phyloP scores from a whole-genome alignment of 2,797 vertebrate genomes.

The Botia kubotai region DNA sequence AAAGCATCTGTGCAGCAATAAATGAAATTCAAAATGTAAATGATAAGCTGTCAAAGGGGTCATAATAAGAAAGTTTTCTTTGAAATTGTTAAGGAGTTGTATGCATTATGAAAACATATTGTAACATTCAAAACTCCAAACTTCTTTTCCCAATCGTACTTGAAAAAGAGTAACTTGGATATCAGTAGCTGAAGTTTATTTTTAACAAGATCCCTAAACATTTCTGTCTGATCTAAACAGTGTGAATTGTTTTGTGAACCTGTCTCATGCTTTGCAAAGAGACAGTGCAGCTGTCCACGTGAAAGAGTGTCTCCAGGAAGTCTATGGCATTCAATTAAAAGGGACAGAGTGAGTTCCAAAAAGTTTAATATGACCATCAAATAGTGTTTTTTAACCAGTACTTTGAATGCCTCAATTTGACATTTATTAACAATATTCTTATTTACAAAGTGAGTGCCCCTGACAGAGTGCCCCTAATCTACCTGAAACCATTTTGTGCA shows the following conservation, averaged over 20 bases:
- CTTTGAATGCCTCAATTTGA: neutral
- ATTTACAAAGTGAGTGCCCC: neutral
- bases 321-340: neutral
- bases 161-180: neutral
- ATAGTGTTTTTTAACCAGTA: neutral
- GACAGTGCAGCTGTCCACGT: neutral
- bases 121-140: neutral
- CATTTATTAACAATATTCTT: neutral
- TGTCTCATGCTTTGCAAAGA: neutral
- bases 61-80: neutral
- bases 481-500: neutral
- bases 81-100: neutral
- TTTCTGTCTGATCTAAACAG: neutral
- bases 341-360: neutral
- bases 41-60: neutral
- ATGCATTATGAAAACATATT: neutral
- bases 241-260: neutral
- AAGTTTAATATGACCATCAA: too few species aligned
- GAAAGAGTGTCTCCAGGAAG: neutral
- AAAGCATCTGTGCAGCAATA: neutral
- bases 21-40: neutral
- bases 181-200: neutral
- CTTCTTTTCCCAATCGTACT: neutral
- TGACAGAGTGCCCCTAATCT: neutral
- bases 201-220: neutral